Conservation (phyloP, 2,113 vertebrate species). For the Tylochromis polylepis region DNA sequence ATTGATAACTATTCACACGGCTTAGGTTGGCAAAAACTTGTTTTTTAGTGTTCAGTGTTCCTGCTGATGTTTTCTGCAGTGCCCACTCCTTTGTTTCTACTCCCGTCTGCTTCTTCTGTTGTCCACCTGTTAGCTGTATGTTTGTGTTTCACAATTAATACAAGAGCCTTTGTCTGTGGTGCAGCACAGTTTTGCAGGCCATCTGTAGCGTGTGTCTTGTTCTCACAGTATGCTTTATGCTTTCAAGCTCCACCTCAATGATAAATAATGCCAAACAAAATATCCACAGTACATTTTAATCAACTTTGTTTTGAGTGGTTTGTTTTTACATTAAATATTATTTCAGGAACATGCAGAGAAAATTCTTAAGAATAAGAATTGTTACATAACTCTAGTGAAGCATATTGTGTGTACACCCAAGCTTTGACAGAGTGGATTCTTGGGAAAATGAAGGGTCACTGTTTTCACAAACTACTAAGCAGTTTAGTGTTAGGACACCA, state of each 20-base stretch:
- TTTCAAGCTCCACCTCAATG: background rate
- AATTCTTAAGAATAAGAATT: background rate
- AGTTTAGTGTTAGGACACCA: background rate
- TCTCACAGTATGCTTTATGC: constrained; percentile 8
- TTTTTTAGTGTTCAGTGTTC: background rate
- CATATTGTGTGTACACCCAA: background rate
- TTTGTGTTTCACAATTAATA: background rate
- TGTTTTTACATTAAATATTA: background rate
- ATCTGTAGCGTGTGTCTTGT: constrained; percentile 32
- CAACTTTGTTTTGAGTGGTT: background rate
- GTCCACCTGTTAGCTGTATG: constrained; percentile 3
- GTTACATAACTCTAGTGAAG: background rate
- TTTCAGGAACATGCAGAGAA: background rate
- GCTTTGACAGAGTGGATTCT: background rate
- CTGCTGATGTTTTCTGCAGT: background rate
- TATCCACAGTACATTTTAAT: background rate
- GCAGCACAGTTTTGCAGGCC: background rate
- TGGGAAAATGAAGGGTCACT: background rate
- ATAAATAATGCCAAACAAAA: constrained; percentile 10
- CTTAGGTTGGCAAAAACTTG: background rate
- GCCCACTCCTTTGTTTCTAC: background rate
- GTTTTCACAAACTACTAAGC: background rate
- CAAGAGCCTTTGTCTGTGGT: constrained; percentile 23
- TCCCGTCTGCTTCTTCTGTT: background rate
- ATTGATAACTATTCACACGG: background rate